Conservation (phyloP, 2,888 invertebrate genomes). For the Dermolepida albohirtum region DNA sequence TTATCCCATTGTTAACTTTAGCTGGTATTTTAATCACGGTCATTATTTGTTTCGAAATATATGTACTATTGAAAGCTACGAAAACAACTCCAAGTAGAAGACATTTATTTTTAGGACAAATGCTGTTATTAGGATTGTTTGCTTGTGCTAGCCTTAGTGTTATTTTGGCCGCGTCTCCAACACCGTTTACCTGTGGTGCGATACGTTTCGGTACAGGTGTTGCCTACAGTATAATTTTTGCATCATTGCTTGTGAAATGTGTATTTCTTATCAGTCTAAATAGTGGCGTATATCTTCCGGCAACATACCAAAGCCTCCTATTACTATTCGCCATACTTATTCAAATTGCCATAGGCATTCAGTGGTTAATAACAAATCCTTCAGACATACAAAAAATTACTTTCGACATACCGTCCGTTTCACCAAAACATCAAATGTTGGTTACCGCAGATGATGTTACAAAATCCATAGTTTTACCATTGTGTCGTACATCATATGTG, state of each 20-base stretch:
- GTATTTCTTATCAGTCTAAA: slow-evolving; percentile 93
- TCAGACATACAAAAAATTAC: slow-evolving; percentile 70
- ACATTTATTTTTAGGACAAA: slow-evolving; percentile 88
- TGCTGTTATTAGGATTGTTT: slow-evolving; percentile 85
- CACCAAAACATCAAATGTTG: slow-evolving; percentile 60
- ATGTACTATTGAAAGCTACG: slow-evolving; percentile 88
- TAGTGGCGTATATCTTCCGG: slow-evolving; percentile 90
- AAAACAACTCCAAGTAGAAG: slow-evolving; percentile 85
- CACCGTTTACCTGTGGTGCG: slow-evolving; percentile 83
- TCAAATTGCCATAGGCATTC: slow-evolving; percentile 86
- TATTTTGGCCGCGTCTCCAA: slow-evolving; percentile 82
- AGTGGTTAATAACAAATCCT: slow-evolving; percentile 87
- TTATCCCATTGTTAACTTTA: slow-evolving; percentile 87
- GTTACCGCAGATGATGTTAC: slow-evolving; percentile 63
- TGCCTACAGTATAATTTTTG: slow-evolving; percentile 87
- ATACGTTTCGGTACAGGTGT: slow-evolving; percentile 86
- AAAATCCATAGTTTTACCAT: slow-evolving; percentile 60
- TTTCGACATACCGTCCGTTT: slow-evolving; percentile 60
- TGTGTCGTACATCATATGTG: slow-evolving; percentile 77
- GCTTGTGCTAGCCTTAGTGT: slow-evolving; percentile 84
- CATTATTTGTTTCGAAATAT: slow-evolving; percentile 89
- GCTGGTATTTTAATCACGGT: slow-evolving; percentile 86
- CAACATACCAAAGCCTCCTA: slow-evolving; percentile 90
- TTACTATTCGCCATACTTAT: slow-evolving; percentile 92
- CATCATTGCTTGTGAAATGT: slow-evolving; percentile 92